These are phyloP conservation scores for Larimichthys polyactis DNA, from an alignment of 2,113 vertebrate species.

Conservation along the genomic window DNA sequence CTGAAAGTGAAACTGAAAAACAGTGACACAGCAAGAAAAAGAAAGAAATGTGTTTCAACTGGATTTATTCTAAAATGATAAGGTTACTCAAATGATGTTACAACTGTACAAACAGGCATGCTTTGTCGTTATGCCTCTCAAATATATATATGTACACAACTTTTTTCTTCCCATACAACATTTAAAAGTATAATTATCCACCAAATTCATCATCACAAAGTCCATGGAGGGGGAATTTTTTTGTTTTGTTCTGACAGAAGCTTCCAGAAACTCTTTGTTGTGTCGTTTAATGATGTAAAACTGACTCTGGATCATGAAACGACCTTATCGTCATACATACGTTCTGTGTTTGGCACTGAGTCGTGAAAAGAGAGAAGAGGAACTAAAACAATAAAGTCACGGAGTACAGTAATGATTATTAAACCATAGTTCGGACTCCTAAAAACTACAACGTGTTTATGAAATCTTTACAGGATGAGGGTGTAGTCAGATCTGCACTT, in stretches of 20 bases:
- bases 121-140: not conserved
- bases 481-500: too few species aligned
- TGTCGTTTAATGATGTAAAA: not conserved
- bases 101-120: not conserved
- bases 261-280: not conserved
- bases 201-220: not conserved
- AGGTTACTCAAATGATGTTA: not conserved
- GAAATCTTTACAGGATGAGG: not conserved
- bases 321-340: too few species aligned
- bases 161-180: not conserved
- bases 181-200: not conserved
- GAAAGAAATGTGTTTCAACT: not conserved
- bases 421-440: not conserved
- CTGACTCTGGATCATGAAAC: not conserved
- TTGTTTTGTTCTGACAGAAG: not conserved
- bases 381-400: not conserved
- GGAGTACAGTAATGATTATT: not conserved
- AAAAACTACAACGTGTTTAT: not conserved
- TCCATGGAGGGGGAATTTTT: not conserved
- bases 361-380: not conserved
- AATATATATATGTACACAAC: not conserved
- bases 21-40: not conserved
- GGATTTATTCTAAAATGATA: slow-evolving; percentile 45
- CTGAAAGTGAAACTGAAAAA: slow-evolving; percentile 20
- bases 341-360: not conserved